Base-by-base conservation (phyloP, 2,888 invertebrate genomes). In the Punctoribates punctum region DNA sequence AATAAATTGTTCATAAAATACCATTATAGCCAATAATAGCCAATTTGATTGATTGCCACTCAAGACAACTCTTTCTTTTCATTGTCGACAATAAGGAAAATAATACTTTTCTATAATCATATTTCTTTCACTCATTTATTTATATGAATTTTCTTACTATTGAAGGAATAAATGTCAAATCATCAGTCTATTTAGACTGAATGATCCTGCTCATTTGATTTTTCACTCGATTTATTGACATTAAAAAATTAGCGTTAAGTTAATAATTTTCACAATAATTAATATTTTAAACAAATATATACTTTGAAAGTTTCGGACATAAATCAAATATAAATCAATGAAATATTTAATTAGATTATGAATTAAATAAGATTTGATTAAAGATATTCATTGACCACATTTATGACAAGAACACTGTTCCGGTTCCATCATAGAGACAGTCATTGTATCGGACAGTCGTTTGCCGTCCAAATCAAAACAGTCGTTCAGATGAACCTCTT, bases 381-480 rank as follows among this genome's bases (percentile, higher is more conserved):
- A n/a, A n/a, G n/a, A n/a, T n/a, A n/a, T n/a, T n/a, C n/a, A n/a
- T 29, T 34, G 57, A 34, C 60, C 79, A 70, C 80, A 80, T 62
- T 79, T 79, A 74, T 78, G 78, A 46, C 94, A 95, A 85, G 91
- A 91, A 85, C 94, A 95, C 81, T 94, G 92, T 46, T 90, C 90
- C 0, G 94, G 95, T 84, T 94, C 94, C 77, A 90, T 88, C 77
- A 95, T 86, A 81, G 90, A 90, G 60, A 94, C 88, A 82, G 92
- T 91, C 91, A 94, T 81, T 0, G 79, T 78, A 13, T 88, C 87
- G 11, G 57, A 20, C 74, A 95, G 85, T 79, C 91, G 87, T 29
- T 91, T 85, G 3, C 94, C 94, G 84, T 94, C 94, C 20, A 92
- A 90, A 84, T 94, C 91, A 82, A 93, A 95, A 84, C 95, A 95